Evolutionary conservation across 2,113 vertebrate species (phyloP), one percentile per base, ranked within the genome.

Genomic region (Crypturellus undulatus): DNA sequence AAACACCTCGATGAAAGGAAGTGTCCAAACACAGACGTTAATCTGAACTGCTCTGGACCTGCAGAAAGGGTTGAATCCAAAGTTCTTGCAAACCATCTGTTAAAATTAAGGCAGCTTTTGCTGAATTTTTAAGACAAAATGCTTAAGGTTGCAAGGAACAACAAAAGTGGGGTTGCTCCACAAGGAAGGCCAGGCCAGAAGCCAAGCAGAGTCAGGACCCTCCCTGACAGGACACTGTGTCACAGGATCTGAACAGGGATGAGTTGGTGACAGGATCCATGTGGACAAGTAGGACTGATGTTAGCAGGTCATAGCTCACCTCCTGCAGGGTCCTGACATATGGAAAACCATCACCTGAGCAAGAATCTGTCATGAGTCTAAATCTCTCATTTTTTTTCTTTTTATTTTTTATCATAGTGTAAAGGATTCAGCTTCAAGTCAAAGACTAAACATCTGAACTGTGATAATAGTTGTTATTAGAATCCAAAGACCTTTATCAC

Each of bases 341-440:
- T 65, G 13, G 54, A 28, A 28, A 28, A 13, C 15, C n/a, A 49
- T 22, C 6, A 4, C 38, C 32, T 92, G 36, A 72, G 17, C 13
- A 92, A 92, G 63, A 81, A 91, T 11, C 43, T 90, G 45, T 13
- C 22, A 10, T 30, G 28, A 62, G 9, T 65, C 38, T 86, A 72
- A 76, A 92, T 84, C 38, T 75, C 78, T 21, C 28, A 69, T 25
- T 3, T 36, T 95, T 95, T 79, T 87, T 6, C 21, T 69, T 91
- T 81, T 60, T 40, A 42, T 54, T 69, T 58, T 81, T 94, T 87
- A 19, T 2, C 40, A 17, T 73, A 32, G 14, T 54, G 54, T 62
- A 42, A 42, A 42, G 24, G 26, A 26, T 79, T 87, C 36, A 63
- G 45, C 36, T 77, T 87, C 68, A 77, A 94, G 25, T 30, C 58